Evolutionary conservation across 2,797 vertebrate genomes (phyloP).

Genomic region (Dipus sagitta): DNA sequence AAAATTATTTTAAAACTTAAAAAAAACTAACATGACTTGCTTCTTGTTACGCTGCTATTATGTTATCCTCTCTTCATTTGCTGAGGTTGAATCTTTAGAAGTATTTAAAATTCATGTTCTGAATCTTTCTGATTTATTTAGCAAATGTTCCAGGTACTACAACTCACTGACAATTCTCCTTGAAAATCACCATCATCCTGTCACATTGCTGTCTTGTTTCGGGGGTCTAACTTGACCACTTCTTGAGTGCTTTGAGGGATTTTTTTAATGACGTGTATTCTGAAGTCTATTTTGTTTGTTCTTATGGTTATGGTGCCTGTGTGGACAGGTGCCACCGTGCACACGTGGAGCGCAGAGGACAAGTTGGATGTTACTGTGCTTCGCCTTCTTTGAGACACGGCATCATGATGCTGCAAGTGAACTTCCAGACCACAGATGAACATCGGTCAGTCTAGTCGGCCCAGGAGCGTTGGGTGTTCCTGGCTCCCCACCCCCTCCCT

Average conservation of each 20-base stretch:
- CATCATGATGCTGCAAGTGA: too few relatives aligned
- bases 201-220: not conserved
- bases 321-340: too few relatives aligned
- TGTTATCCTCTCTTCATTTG: not conserved
- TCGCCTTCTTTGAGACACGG: too few relatives aligned
- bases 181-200: not conserved
- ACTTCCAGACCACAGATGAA: too few relatives aligned
- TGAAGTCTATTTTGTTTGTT: too few relatives aligned
- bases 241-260: not conserved
- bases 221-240: not conserved
- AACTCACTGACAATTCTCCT: not conserved
- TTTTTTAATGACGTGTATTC: too few relatives aligned
- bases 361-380: too few relatives aligned
- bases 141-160: not conserved
- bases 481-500: too few relatives aligned
- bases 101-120: not conserved
- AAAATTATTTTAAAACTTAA: not conserved
- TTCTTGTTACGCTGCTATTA: not conserved
- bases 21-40: not conserved
- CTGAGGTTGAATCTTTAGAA: not conserved
- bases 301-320: too few relatives aligned
- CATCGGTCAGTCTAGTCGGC: too few relatives aligned
- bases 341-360: too few relatives aligned
- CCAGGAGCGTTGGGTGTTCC: too few relatives aligned
- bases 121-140: not conserved